phyloP scores from a whole-genome alignment of 2,797 vertebrate genomes.

The Sebastes trivittatus region DNA sequence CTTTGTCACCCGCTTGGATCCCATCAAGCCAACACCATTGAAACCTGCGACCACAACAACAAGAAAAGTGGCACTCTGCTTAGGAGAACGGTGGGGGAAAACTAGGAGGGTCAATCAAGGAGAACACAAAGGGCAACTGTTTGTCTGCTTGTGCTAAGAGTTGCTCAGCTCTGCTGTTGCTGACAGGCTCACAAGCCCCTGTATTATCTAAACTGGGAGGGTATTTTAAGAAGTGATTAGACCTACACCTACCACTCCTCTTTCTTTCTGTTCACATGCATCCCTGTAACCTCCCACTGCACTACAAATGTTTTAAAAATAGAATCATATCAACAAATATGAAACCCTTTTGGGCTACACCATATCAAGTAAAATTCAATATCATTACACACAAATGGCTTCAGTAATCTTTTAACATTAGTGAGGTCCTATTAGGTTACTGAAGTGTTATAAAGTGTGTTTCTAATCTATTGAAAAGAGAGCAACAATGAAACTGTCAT shows the following conservation, averaged over 20 bases:
- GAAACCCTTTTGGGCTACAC: neutral
- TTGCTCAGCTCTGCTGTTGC: slow-evolving; percentile 38
- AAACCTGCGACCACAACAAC: slow-evolving; percentile 46
- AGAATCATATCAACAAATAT: slow-evolving; percentile 16
- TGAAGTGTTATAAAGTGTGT: neutral
- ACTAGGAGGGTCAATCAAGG: slow-evolving; percentile 11
- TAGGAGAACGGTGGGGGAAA: neutral
- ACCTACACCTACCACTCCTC: slow-evolving; percentile 60
- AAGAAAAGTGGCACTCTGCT: slow-evolving; percentile 3
- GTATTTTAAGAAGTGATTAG: slow-evolving; percentile 79
- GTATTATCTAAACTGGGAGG: slow-evolving; percentile 62
- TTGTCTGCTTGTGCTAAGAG: slow-evolving; percentile 32
- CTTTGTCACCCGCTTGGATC: slow-evolving; percentile 39
- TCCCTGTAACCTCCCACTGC: slow-evolving; percentile 28
- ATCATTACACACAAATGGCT: neutral
- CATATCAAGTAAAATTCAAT: neutral
- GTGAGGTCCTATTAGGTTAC: neutral
- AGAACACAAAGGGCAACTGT: slow-evolving; percentile 44
- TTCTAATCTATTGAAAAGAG: neutral
- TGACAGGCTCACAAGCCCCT: slow-evolving; percentile 58
- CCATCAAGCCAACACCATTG: slow-evolving; percentile 56
- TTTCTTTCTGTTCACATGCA: slow-evolving; percentile 47
- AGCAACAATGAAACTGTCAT: neutral
- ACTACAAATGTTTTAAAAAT: slow-evolving; percentile 24
- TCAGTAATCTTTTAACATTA: neutral